Evolutionary conservation across 2,888 invertebrate species (phyloP), one percentile per base, ranked within the genome.

Genomic region (Mythimna pallens): DNA sequence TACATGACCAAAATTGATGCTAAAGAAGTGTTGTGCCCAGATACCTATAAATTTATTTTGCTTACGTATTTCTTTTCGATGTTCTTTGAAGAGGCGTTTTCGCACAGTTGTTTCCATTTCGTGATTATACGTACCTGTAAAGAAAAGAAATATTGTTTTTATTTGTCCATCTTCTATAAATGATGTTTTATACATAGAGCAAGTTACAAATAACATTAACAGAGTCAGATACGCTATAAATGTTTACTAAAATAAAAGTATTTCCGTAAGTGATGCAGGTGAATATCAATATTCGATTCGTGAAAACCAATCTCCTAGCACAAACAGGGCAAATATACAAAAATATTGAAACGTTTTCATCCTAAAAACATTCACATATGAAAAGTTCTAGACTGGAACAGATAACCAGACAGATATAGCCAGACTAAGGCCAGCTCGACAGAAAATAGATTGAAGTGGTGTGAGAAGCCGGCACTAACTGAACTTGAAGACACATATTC

Each of bases 371-470:
- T 73, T 63, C 63, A 12, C 52, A 55, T 79, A 55, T 83, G 61
- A 80, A 73, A 55, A 68, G 70, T 81, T 73, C n/a, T 61, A 67
- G 72, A 68, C 68, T 62, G 25, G 30, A 62, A 72, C 30, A 68
- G 67, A 80, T 74, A 73, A 70, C 80, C 73, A 67, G 80, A 73
- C 75, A 70, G 66, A 73, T 58, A 73, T 66, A 80, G 75, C 67
- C 61, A 55, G 47, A 65, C 64, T 70, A 47, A 59, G 54, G 70
- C 68, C 40, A 64, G 58, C 68, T 82, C 63, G 83, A 78, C 73
- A 63, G 73, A 65, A 78, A 79, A 83, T 83, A 81, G 74, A 81
- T 81, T 81, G 83, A 83, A 83, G 61, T 69, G 81, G 58, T 68
- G 65, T 47, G 65, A 64, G 61, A 34, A 50, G 54, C 54, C 20